Evolutionary conservation across 2,797 vertebrate species (phyloP).

Genomic region (Acipenser transmontanus): DNA sequence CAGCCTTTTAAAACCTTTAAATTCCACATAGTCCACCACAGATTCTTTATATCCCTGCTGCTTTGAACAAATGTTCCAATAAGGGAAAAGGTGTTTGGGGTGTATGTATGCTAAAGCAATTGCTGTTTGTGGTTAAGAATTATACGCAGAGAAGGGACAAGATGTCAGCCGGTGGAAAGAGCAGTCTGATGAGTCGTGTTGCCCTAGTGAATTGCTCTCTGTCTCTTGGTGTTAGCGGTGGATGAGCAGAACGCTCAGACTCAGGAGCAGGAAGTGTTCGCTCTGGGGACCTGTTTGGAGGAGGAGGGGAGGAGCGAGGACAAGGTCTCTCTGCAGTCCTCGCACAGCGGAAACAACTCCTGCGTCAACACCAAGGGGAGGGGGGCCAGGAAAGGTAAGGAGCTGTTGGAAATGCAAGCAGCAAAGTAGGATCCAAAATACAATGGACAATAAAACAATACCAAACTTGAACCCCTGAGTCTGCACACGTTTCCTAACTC

Average conservation of each 20-base stretch:
- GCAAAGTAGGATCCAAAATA: slow-evolving; percentile 4
- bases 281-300: slow-evolving; percentile 56
- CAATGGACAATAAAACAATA: background rate
- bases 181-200: too few relatives aligned
- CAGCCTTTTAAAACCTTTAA: too few relatives aligned
- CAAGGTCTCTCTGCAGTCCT: slow-evolving; percentile 54
- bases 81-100: too few relatives aligned
- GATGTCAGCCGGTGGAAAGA: too few relatives aligned
- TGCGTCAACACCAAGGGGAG: slow-evolving; percentile 42
- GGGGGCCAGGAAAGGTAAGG: slow-evolving; percentile 61
- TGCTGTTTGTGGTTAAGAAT: too few relatives aligned
- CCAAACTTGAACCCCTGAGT: too few relatives aligned
- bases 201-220: slow-evolving; percentile 16
- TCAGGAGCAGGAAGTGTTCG: slow-evolving; percentile 66
- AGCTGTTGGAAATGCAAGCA: background rate
- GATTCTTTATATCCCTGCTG: too few relatives aligned
- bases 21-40: too few relatives aligned
- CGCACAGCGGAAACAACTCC: slow-evolving; percentile 49
- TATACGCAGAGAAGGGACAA: too few relatives aligned
- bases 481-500: too few relatives aligned
- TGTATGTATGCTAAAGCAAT: too few relatives aligned
- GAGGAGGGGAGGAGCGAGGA: slow-evolving; percentile 43
- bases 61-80: too few relatives aligned
- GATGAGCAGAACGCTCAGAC: slow-evolving; percentile 96
- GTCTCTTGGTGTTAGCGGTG: slow-evolving; percentile 64